Evolutionary conservation across 2,888 invertebrate species (phyloP), one percentile per base, ranked within the genome.

Genomic region (Drosophila sordidula): DNA sequence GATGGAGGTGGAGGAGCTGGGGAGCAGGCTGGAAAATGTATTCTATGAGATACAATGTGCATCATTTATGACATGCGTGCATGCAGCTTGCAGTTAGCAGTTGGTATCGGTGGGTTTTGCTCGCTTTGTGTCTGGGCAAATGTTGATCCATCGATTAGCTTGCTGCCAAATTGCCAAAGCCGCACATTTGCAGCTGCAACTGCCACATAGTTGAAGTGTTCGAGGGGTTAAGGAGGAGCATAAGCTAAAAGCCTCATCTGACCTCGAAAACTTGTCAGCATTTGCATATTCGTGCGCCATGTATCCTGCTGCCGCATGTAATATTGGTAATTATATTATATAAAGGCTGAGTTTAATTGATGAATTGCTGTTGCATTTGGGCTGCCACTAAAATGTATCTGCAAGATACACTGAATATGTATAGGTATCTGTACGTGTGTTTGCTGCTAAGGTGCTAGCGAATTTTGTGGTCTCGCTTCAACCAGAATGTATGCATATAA

Each of bases 111-210:
- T 70, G 55, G 79, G 62, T 52, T 59, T 59, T 66, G 54, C 29
- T 69, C 63, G 78, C 88, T 86, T 82, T 82, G 88, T 87, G 86
- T 85, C 81, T 89, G 81, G 75, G 84, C 66, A 89, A 87, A 85
- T 89, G 89, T 77, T 89, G 84, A 71, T 74, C 67, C 77, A 86
- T 89, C 85, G 85, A 86, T 86, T 89, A 87, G 85, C 85, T 83
- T 75, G 75, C 74, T 87, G 63, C 69, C 66, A 76, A 83, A 86
- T 86, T 83, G 80, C 58, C 74, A 76, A 88, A 83, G 89, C 88
- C 79, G 80, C 83, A 89, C 77, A 80, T 74, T 76, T 79, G 71
- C 70, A 54, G 32, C 38, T 49, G 36, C 58, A 29, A 29, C 36
- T 42, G 51, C 34, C 29, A 42, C 46, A 58, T 45, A 39, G 51